Evolutionary conservation across 2,888 invertebrate species (phyloP), one percentile per base, ranked within the genome.

Genomic region (Sipha maydis): DNA sequence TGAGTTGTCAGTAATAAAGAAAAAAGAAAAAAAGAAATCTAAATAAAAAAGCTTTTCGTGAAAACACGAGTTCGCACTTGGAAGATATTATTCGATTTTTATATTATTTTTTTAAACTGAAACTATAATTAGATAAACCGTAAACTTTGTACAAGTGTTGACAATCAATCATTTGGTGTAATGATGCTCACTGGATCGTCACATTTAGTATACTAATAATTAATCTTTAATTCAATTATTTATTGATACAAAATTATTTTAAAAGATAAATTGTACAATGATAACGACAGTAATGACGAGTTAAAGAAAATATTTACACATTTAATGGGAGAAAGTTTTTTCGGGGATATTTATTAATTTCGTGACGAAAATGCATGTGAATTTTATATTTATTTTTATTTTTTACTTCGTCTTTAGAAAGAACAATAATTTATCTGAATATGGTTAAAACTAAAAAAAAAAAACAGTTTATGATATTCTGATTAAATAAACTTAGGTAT

Each of bases 251-350:
- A 38, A 67, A 80, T 80, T 67, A 67, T 38, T 38, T 71, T 31
- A 71, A 28, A 69, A 80, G 67, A 80, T 80, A 67, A 80, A 80
- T 80, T 54, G 54, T 80, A 41, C 34, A 34, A 67, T 41, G 25
- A 67, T 17, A 80, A 34, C 19, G 48, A 61, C 38, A 0, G n/a
- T 80, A 80, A 5, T 61, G 1, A 67, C 61, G 38, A 80, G n/a
- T n/a, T 17, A 17, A 28, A 28, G 25, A 28, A n/a, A 28, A 71
- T 31, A 31, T 31, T 31, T 31, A 71, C 17, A 1, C 14, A 71
- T 2, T 14, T 31, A 71, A 71, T 9, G 31, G 17, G 71, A 71
- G 71, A 71, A 67, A 71, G 71, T 31, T 28, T 31, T 69, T 69
- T 71, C 17, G 31, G 31, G 17, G 14, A 28, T 17, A 31, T 71